Evolutionary conservation across 2,888 invertebrate genomes (phyloP), one percentile per base, ranked within the genome.

Genomic region (Rhodophaea formosa): DNA sequence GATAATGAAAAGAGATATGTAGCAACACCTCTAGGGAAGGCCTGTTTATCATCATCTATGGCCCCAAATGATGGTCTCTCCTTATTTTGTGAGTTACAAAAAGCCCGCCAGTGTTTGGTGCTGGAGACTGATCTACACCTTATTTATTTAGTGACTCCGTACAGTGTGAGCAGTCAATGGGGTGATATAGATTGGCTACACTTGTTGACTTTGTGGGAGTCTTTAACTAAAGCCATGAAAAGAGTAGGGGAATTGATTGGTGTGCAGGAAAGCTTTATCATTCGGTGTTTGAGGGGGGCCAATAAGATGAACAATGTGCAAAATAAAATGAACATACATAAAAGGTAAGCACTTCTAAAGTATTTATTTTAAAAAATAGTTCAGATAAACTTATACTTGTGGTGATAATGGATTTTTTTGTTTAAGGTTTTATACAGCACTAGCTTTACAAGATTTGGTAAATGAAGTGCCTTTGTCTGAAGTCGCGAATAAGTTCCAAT

Each of bases 121-220:
- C 87, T 99, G 10, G 98, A 98, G 79, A 97, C 96, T 57, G 99
- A 99, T 73, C 92, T 99, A 2, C 99, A 99, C 85, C 93, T 99
- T 44, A 94, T 99, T 52, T 99, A 99, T 84, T 91, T 98, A 72
- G 98, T 98, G 44, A 99, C 99, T 1, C 99, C 99, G 0, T 96
- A 97, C 63, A 97, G 96, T 80, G 94, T 97, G 29, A 95, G 96
- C 69, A 95, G 95, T 74, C 95, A 97, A 60, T 93, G 95, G 92
- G 93, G 93, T 59, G 92, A 95, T 72, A 91, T 98, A 52, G 97
- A 99, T 76, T 97, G 97, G 97, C 89, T 96, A 76, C 92, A 94
- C 66, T 94, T 94, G 71, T 88, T 97, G 44, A 94, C 95, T 63
- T 77, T 98, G 43, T 98, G 97, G 96, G 96, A 96, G 71, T 93